Base-by-base conservation (phyloP, 2,797 vertebrate species). In the Pseudomugil tenellus region DNA sequence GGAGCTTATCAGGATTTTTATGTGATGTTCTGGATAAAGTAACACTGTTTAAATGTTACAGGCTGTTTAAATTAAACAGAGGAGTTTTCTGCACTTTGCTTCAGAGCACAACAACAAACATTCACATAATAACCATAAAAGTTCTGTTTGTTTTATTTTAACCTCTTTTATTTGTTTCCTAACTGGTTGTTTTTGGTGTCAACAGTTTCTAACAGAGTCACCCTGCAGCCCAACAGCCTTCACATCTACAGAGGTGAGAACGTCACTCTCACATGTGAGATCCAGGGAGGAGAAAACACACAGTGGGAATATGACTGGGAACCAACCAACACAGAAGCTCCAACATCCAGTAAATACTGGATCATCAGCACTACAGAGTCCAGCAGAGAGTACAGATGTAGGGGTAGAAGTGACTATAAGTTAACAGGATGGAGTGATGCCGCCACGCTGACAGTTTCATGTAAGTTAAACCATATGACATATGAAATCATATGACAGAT, bases 281-380 rank as follows among this genome's bases (percentile, higher is more conserved):
- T 57, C 21, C 32, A 57, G 2, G 34, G 21, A 57, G 55, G 32
- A 8, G 34, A 57, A 16, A 2, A 1, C 8, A 57, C 16, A 23
- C 0, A 25, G 34, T 35, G 34, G 8, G 35, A 16, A 57, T 57
- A 57, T 26, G 21, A 57, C 25, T 57, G 55, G 55, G 17, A 2
- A 37, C 3, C 13, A 17, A 14, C 31, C 8, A 37, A 57, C 21
- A 8, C 55, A 57, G 16, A 17, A 19, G 11, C 8, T 35, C 7
- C 7, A 57, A 16, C 32, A 17, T 57, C 55, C 32, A 57, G 32
- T 25, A n/a, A 57, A 57, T 57, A 57, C 55, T 23, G 55, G 32
- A 37, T 57, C n/a, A 57, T 21, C 46, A 31, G 29, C 3, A 6
- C 29, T 31, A 21, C 17, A 11, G 46, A 10, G 46, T 21, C 46